Percentiles rank a stretch among this genome's conserved stretches.
These are phyloP conservation scores for Odocoileus virginianus DNA, from an alignment of 2,113 vertebrate species.

Conservation along the genomic window DNA sequence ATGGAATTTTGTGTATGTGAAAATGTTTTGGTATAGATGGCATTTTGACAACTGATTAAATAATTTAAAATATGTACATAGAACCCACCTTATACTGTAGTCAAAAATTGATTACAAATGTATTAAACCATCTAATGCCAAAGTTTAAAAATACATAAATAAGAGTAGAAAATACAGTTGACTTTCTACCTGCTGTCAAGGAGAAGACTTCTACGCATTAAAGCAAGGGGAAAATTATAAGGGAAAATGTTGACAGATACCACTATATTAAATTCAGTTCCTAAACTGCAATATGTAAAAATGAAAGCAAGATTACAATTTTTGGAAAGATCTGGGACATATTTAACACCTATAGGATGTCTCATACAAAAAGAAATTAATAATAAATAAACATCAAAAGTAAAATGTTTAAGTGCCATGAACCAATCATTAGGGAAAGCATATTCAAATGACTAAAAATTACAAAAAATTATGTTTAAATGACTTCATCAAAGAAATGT, in stretches of 20 bases:
- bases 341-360: neutral
- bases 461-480: neutral
- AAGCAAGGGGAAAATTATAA: neutral
- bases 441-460: neutral
- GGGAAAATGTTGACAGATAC: neutral
- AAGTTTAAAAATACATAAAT: neutral
- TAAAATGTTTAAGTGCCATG: neutral
- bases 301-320: neutral
- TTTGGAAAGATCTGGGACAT: neutral
- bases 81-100: neutral
- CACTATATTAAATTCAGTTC: neutral
- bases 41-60: neutral
- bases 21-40: neutral
- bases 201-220: neutral
- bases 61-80: neutral
- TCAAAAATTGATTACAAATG: neutral
- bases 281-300: neutral
- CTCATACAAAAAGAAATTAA: neutral
- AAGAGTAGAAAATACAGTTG: neutral
- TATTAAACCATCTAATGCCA: neutral
- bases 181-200: neutral
- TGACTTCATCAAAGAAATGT: neutral
- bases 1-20: neutral
- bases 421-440: neutral
- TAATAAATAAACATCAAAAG: neutral